Evolutionary conservation across 2,888 invertebrate species (phyloP).

Genomic region (Melipona bicolor): DNA sequence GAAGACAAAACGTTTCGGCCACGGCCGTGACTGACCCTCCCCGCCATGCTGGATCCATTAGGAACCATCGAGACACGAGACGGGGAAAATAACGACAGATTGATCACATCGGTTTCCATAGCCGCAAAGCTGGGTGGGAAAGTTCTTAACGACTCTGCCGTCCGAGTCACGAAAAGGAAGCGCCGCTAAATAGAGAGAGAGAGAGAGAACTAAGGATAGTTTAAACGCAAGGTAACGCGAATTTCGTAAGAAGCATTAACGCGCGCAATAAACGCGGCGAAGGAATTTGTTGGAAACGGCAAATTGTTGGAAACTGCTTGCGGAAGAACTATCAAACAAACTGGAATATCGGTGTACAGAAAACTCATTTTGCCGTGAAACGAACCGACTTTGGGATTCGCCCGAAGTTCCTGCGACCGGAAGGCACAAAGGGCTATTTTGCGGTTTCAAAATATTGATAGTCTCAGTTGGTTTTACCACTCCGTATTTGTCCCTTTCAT

Average conservation of each 20-base stretch:
- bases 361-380: not conserved
- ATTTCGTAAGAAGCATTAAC: conserved; percentile 64
- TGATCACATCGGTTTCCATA: conserved; percentile 67
- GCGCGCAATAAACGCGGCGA: conserved; percentile 64
- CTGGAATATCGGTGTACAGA: conserved; percentile 45
- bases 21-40: conserved; percentile 23
- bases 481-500: not conserved
- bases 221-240: conserved; percentile 50
- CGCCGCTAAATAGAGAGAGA: not conserved
- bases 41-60: conserved; percentile 56
- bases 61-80: conserved; percentile 40
- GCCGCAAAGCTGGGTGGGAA: conserved; percentile 55
- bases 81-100: conserved; percentile 64
- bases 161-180: not conserved
- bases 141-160: conserved; percentile 67
- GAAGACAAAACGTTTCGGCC: conserved; percentile 50
- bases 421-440: conserved; percentile 1
- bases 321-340: conserved; percentile 59
- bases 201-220: not conserved
- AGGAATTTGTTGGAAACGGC: conserved; percentile 61
- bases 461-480: not conserved
- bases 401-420: not conserved
- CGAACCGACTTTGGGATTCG: not conserved
- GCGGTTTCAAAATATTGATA: not conserved
- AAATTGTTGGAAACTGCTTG: conserved; percentile 57